Evolutionary conservation across 2,113 vertebrate species (phyloP).

Genomic region (Syrrhaptes paradoxus): DNA sequence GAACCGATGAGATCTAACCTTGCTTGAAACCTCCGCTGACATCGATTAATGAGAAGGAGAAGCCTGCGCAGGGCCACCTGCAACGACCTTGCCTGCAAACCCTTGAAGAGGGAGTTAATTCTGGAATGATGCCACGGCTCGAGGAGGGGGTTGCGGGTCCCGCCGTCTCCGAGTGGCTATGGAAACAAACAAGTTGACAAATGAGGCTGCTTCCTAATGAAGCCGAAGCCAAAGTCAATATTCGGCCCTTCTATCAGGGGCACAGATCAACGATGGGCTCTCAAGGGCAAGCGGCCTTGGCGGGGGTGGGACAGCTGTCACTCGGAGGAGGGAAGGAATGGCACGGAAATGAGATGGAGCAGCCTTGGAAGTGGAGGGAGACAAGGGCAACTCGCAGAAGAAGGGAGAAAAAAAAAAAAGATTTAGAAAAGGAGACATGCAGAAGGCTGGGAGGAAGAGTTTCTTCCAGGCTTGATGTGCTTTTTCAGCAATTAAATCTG

Average conservation of each 20-base stretch:
- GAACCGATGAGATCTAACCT: no score
- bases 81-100: constrained; percentile 25
- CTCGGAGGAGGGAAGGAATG: neutral
- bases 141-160: neutral
- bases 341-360: neutral
- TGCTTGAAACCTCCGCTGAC: neutral
- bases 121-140: rapidly evolving
- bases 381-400: neutral
- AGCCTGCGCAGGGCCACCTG: neutral
- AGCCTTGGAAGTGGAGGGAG: neutral
- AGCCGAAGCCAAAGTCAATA: constrained; percentile 58
- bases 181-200: constrained; percentile 63
- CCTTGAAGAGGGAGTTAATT: constrained; percentile 2
- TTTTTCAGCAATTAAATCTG: neutral
- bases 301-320: constrained; percentile 56
- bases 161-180: neutral
- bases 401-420: neutral
- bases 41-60: constrained; percentile 19
- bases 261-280: constrained; percentile 39
- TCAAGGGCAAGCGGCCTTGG: constrained; percentile 32
- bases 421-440: neutral
- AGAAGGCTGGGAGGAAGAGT: neutral
- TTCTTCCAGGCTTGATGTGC: neutral
- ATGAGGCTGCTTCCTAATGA: constrained; percentile 63
- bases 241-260: constrained; percentile 51